Evolutionary conservation across 2,113 vertebrate species (phyloP).

Genomic region (Oryzias melastigma): DNA sequence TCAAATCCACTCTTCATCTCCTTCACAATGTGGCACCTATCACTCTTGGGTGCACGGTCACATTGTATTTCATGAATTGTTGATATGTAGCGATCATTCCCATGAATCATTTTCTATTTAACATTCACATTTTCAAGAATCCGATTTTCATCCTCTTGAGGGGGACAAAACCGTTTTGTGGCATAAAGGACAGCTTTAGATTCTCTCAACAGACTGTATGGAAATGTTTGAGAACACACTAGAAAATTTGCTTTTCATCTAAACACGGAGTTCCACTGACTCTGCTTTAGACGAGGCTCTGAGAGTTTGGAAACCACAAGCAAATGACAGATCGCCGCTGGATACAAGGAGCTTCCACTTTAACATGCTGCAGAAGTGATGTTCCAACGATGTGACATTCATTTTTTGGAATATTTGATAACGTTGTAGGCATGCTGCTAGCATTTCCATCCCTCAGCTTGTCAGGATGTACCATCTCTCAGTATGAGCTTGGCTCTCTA

Average conservation of each 20-base stretch:
- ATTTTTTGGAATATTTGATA: constrained; percentile 51
- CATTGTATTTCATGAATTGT: constrained; percentile 65
- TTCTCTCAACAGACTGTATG: constrained; percentile 22
- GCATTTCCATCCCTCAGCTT: constrained; percentile 27
- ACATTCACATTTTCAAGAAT: constrained; percentile 66
- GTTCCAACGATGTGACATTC: constrained; percentile 49
- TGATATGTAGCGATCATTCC: constrained; percentile 72
- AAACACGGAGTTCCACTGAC: not conserved
- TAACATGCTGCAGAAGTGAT: constrained; percentile 43
- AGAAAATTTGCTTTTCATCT: constrained; percentile 5
- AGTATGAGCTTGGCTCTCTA: constrained; percentile 51
- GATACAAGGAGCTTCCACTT: constrained; percentile 40
- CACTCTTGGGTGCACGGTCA: constrained; percentile 71
- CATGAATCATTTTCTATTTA: constrained; percentile 74
- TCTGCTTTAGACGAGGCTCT: not conserved
- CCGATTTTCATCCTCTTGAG: constrained; percentile 69
- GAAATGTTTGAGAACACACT: constrained; percentile 9
- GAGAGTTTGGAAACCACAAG: constrained; percentile 22
- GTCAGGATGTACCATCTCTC: constrained; percentile 55
- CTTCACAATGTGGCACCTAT: constrained; percentile 76
- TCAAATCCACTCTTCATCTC: constrained; percentile 77
- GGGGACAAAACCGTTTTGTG: constrained; percentile 57
- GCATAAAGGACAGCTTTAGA: constrained; percentile 46
- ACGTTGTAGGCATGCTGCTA: constrained; percentile 23
- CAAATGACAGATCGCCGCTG: constrained; percentile 36